A percentile compares a stretch with the other conserved stretches of the same genome.
These are phyloP conservation scores for Steinernema carpocapsae DNA, from an alignment of 2,888 invertebrate genomes.

Conservation along the genomic window DNA sequence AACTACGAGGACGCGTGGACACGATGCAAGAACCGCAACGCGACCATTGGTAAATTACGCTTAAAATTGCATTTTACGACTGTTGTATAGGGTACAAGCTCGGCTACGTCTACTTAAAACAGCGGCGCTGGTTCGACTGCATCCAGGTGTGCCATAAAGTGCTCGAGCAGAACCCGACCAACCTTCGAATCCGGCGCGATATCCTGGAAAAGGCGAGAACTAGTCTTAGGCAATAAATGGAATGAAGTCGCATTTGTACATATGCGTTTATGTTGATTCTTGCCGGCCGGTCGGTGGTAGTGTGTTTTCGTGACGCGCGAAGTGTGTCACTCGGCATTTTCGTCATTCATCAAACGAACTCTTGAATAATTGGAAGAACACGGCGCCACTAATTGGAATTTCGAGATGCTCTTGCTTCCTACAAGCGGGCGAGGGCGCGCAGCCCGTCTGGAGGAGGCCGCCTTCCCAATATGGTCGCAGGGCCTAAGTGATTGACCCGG, in stretches of 20 bases:
- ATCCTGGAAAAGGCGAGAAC: constrained; percentile 81
- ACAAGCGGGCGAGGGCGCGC: background rate
- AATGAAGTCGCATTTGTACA: background rate
- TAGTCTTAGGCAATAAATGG: constrained; percentile 35
- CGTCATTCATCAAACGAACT: constrained; percentile 35
- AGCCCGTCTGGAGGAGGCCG: too few species aligned
- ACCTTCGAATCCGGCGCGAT: constrained; percentile 88
- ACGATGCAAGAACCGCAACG: constrained; percentile 81
- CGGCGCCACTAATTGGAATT: constrained; percentile 35
- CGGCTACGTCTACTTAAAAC: constrained; percentile 87
- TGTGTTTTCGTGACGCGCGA: constrained; percentile 23
- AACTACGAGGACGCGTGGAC: constrained; percentile 87
- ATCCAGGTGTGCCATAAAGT: constrained; percentile 83
- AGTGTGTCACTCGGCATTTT: constrained; percentile 35
- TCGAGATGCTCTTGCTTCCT: constrained; percentile 27
- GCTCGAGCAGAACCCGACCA: constrained; percentile 76
- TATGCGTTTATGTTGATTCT: constrained; percentile 15
- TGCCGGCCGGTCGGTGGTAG: background rate
- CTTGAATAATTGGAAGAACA: constrained; percentile 34
- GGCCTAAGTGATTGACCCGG: too few species aligned
- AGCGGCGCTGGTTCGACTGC: constrained; percentile 85
- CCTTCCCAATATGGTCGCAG: too few species aligned
- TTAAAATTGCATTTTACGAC: constrained; percentile 1
- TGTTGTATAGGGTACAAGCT: constrained; percentile 80
- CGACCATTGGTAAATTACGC: constrained; percentile 76